Base-by-base conservation (phyloP, 2,797 vertebrate species). In the Poeciliopsis turneri region DNA sequence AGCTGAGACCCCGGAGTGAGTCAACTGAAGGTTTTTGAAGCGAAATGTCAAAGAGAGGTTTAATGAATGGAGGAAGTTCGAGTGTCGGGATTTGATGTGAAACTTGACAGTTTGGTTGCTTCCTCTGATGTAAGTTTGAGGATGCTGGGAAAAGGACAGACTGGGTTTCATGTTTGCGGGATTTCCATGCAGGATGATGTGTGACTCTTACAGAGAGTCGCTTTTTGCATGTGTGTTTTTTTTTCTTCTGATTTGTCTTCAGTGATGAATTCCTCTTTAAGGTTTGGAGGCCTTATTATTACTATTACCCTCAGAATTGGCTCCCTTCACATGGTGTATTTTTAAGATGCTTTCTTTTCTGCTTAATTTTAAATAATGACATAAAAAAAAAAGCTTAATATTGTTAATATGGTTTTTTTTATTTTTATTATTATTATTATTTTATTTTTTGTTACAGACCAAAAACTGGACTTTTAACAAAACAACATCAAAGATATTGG, bases 1-100 rank as follows among this genome's bases (percentile, higher is more conserved):
- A 23, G 45, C 49, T 5, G 70, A 20, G 7, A 53, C 7, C 12
- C 61, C 47, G 0, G 11, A 53, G 91, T 92, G 86, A 90, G 88
- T 80, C 39, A 28, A 10, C 23, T 64, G 1, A 45, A 30, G 16
- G 0, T 9, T 46, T 15, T 0, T 20, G 23, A 11, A 15, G 1
- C 7, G 10, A 69, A 43, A 16, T 36, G 11, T 43, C 25, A 25
- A 0, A 1, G 36, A 13, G 45, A 68, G 3, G 47, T 8, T 30
- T n/a, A 0, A 1, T n/a, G 70, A n/a, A 25, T 70, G 15, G 23
- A 76, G 86, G 89, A 87, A 91, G 84, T 76, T 41, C 3, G 46
- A 61, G 61, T 82, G 2, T 43, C 64, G 57, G 20, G 70, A 79
- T 0, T 78, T 7, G 2, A 1, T 45, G 78, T 75, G 80, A 88